Evolutionary conservation across 2,113 vertebrate genomes (phyloP), one percentile per base, ranked within the genome.

Genomic region (Sebastes fasciatus): DNA sequence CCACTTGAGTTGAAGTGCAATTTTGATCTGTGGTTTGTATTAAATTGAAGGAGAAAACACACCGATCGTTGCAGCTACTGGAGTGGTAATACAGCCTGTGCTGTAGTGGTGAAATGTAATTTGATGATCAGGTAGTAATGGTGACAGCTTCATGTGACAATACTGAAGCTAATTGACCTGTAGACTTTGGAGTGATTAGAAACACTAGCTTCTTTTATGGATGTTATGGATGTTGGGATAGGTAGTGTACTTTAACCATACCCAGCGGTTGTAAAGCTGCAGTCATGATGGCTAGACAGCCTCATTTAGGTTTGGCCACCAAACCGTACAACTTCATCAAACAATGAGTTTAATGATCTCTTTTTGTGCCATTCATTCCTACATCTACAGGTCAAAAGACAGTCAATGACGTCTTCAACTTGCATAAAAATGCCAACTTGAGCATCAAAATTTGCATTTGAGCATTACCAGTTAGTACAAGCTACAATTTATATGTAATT

Each of bases 101-200:
- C 23, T 49, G 5, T 14, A 17, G n/a, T n/a, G 14, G 17, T 67
- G 43, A 64, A 49, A 63, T 26, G 34, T 2, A 1, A 2, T 6
- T 1, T 68, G 21, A 19, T 55, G 51, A 63, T 54, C 77, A 64
- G 26, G 54, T 2, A 40, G 5, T 21, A 13, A 26, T 57, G 49
- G 13, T n/a, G 16, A 11, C 26, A 74, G 61, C 55, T 60, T 57
- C 26, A 63, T 65, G 61, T 42, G 51, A 66, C 14, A 57, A 49
- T 13, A 21, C 5, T 60, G 4, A 61, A 46, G 34, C 13, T 45
- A n/a, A 64, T 14, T 79, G 80, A 71, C 74, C 84, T 87, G 77
- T 88, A 88, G 80, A 85, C 85, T 90, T 82, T 86, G 79, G 74
- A 88, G 60, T 51, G 52, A 54, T 79, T 76, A 26, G n/a, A 8